A percentile compares a stretch with the other conserved stretches of the same genome.
phyloP scores from a whole-genome alignment of 2,113 vertebrate species.

The Elgaria multicarinata region DNA sequence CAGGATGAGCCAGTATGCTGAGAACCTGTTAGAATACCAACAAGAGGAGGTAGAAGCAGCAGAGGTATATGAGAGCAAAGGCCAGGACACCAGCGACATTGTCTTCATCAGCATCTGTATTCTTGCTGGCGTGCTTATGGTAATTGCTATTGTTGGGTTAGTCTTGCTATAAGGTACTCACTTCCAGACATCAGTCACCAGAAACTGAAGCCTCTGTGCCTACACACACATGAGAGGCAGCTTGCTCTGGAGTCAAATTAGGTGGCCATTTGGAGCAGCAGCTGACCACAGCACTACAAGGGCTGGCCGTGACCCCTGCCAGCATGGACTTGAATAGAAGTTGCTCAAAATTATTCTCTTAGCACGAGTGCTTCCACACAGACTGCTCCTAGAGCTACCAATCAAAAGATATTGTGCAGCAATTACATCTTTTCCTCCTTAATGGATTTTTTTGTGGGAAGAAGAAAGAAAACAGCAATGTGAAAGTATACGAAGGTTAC shows the following conservation, averaged over 20 bases:
- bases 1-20: slow-evolving; percentile 77
- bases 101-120: slow-evolving; percentile 96
- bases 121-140: slow-evolving; percentile 94
- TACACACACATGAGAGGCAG: not conserved
- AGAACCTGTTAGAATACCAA: slow-evolving; percentile 77
- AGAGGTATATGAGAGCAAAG: slow-evolving; percentile 10
- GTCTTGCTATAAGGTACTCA: slow-evolving; percentile 84
- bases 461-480: not conserved
- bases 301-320: not conserved
- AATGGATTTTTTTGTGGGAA: not conserved
- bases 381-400: not conserved
- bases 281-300: not conserved
- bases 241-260: not conserved
- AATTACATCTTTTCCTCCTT: not conserved
- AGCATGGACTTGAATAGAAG: not conserved
- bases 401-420: not conserved
- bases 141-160: slow-evolving; percentile 92
- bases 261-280: too few species aligned
- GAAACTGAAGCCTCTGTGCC: not conserved
- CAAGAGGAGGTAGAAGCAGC: not conserved
- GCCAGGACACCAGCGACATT: slow-evolving; percentile 92
- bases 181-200: not conserved
- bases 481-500: not conserved
- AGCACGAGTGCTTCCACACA: not conserved
- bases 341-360: not conserved